Base-by-base conservation (phyloP, 2,113 vertebrate genomes). In the Psephotus haematonotus region DNA sequence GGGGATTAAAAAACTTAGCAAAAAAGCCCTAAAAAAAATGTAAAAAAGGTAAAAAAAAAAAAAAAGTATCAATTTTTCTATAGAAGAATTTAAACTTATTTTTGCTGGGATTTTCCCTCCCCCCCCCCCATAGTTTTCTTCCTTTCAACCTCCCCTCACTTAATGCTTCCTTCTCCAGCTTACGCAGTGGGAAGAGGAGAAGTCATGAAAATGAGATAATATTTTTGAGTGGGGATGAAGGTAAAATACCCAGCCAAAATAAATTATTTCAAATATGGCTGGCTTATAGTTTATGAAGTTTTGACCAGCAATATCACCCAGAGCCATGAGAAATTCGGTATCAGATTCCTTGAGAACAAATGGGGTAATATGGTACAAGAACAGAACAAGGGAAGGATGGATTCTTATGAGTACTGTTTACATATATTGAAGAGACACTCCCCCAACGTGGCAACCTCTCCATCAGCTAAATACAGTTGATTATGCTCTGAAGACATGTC, bases 401-500 rank as follows among this genome's bases (percentile, higher is more conserved):
- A 83, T 25, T 63, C 53, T 49, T 53, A 53, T 3, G 76, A 50
- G 20, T 59, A 59, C 9, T 63, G 28, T 77, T 83, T 28, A 71
- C 15, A 65, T 2, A n/a, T 6, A 15, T 7, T 47, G 31, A 89
- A 87, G 17, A 84, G 23, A 84, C 8, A 33, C 23, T 17, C 10
- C 67, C 13, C 20, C 33, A 41, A 29, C 11, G 6, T 4, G 7
- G n/a, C 50, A 83, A 50, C 25, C 33, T 63, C 52, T 60, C 50
- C 72, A 71, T 9, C 31, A 85, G 33, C 35, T 75, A 35, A 53
- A 20, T 15, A 67, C 53, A 77, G 17, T 3, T 39, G 31, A 63
- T 29, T 10, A 71, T 3, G 5, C 53, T 79, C 46, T 76, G 41
- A 90, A 85, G 41, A 76, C 8, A 27, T 0, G 0, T 44, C 5